Percentiles rank a stretch among this genome's conserved stretches.
Conservation (phyloP, 2,797 vertebrate species). For the Syngnathus acus region DNA sequence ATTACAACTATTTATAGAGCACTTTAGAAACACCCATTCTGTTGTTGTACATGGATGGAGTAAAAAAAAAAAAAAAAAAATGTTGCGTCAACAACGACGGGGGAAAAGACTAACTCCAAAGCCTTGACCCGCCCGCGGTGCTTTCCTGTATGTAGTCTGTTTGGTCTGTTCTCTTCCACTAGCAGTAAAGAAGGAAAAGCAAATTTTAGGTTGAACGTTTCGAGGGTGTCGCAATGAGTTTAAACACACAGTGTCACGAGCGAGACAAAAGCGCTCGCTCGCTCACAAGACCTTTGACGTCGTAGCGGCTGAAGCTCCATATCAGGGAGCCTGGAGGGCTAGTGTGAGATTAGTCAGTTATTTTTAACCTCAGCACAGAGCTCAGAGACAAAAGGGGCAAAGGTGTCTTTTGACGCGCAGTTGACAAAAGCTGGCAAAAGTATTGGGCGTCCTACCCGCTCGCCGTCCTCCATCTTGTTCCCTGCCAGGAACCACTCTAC, state of each 20-base stretch:
- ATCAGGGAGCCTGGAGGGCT: neutral
- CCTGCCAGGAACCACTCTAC: constrained; percentile 91
- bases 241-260: neutral
- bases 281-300: neutral
- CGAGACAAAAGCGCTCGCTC: neutral
- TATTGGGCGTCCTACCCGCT: constrained; percentile 73
- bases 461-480: constrained; percentile 82
- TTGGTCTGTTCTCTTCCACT: too few relatives aligned
- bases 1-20: too few relatives aligned
- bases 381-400: neutral
- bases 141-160: too few relatives aligned
- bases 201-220: too few relatives aligned
- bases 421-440: neutral
- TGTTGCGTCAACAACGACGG: too few relatives aligned
- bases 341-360: neutral
- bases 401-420: neutral
- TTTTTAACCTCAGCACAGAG: neutral
- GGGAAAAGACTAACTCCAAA: too few relatives aligned
- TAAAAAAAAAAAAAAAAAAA: too few relatives aligned
- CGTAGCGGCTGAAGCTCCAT: neutral
- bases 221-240: neutral
- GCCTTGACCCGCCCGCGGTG: too few relatives aligned
- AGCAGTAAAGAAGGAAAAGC: too few relatives aligned
- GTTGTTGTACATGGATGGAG: too few relatives aligned
- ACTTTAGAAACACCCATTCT: too few relatives aligned